Evolutionary conservation across 2,888 invertebrate species (phyloP), one percentile per base, ranked within the genome.

Genomic region (Fissipunctia ypsillon): DNA sequence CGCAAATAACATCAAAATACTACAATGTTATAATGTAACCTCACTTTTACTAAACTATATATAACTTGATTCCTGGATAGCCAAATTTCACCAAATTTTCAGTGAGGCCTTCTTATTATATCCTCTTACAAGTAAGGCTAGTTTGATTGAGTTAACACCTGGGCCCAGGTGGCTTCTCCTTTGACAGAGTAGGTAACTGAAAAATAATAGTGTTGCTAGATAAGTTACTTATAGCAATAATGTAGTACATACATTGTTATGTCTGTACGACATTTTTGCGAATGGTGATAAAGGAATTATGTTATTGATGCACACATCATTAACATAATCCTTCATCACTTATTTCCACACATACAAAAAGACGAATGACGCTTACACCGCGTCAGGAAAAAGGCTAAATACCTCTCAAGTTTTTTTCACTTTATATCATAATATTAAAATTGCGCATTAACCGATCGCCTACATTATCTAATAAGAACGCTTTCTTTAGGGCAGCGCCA

Each of bases 401-500:
- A 43, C 12, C 43, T 50, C 59, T 64, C 41, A n/a, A 73, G 60
- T 57, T 78, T 64, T n/a, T 72, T 82, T 76, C 52, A 70, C 71
- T 72, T 70, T 63, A 57, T 78, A 80, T 72, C 64, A 61, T 69
- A 73, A 69, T 80, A 81, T 83, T 88, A 85, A 88, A 90, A 89
- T 85, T 86, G 86, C 85, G 84, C 87, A 87, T 90, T 89, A 88
- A 84, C 89, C 90, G 86, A 91, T 88, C 88, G 87, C 86, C 83
- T 91, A 90, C 91, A 93, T 94, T 94, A 94, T 93, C 93, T 93
- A 93, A 95, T 94, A 93, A 90, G 87, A 92, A 90, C 90, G 91
- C 90, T 92, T 92, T 93, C 91, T 92, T 92, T 89, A 83, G 88
- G 83, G 87, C 87, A 88, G 85, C 82, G 82, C 89, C 90, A 91